phyloP scores from a whole-genome alignment of 2,113 vertebrate genomes.

The Polyodon spathula region DNA sequence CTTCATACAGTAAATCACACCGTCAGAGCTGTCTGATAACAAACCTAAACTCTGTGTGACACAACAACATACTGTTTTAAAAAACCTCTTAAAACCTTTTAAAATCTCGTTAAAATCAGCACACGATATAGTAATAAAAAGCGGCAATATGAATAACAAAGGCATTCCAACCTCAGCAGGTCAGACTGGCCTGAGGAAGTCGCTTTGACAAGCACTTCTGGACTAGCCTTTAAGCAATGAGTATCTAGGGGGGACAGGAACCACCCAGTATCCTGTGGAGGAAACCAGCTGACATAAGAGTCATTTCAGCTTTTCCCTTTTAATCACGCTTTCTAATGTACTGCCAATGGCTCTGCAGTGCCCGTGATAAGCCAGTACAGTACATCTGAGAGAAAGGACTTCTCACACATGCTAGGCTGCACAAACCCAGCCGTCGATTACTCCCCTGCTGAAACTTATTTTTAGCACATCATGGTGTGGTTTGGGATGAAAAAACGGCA shows the following conservation, averaged over 20 bases:
- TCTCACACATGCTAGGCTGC: constrained; percentile 35
- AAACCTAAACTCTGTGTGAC: too few species aligned
- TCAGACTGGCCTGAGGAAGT: constrained; percentile 59
- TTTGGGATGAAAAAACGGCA: background rate
- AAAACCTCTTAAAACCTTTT: too few species aligned
- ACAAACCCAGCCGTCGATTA: constrained; percentile 35
- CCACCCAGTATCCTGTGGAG: constrained; percentile 69
- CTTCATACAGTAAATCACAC: too few species aligned
- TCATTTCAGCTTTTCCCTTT: constrained; percentile 57
- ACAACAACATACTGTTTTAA: too few species aligned
- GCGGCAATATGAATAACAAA: constrained; percentile 25
- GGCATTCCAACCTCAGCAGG: constrained; percentile 50
- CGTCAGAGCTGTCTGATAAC: too few species aligned
- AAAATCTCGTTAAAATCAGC: constrained; percentile 11
- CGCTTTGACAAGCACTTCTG: constrained; percentile 61
- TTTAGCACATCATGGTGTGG: constrained; percentile 34
- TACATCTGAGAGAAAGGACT: constrained; percentile 42
- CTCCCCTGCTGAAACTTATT: constrained; percentile 29
- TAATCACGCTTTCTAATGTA: constrained; percentile 61
- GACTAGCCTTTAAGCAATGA: constrained; percentile 67
- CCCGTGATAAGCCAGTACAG: constrained; percentile 40
- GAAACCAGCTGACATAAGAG: constrained; percentile 66
- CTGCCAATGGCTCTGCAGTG: constrained; percentile 57
- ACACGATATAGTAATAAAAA: background rate
- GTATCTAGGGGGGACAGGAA: constrained; percentile 71